Conservation (phyloP, 1,140 invertebrate genomes). For the roundworm (Caenorhabditis elegans) region DNA sequence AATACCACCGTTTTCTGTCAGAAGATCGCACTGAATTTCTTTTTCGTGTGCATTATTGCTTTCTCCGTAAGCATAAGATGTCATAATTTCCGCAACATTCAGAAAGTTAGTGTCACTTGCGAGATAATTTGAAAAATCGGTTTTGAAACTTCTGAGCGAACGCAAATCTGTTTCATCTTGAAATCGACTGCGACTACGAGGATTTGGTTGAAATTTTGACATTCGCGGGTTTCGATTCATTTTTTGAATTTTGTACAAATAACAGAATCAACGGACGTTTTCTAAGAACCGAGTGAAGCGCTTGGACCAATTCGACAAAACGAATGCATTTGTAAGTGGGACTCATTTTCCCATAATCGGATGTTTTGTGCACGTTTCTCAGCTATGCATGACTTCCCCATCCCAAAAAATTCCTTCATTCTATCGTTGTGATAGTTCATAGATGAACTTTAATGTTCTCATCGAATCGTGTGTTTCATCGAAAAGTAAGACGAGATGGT, state of each 20-base stretch:
- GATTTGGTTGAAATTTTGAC: slow-evolving; percentile 6
- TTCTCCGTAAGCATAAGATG: slow-evolving; percentile 37
- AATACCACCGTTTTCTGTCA: slow-evolving; percentile 38
- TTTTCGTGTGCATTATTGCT: slow-evolving; percentile 40
- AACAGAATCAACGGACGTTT: too few relatives aligned
- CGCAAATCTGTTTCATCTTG: slow-evolving; percentile 33
- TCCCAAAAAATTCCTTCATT: too few relatives aligned
- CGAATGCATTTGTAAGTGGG: too few relatives aligned
- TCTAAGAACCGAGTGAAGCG: too few relatives aligned
- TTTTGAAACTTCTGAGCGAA: slow-evolving; percentile 22
- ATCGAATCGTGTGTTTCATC: too few relatives aligned
- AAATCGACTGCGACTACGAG: background rate
- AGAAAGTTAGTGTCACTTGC: slow-evolving; percentile 44
- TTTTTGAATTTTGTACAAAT: background rate
- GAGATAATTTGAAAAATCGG: slow-evolving; percentile 41
- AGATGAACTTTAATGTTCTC: background rate
- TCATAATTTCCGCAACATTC: slow-evolving; percentile 29
- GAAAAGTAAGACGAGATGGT: background rate
- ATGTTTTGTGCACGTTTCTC: too few relatives aligned
- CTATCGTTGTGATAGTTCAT: background rate
- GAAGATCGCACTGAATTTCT: slow-evolving; percentile 39
- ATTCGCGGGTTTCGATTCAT: background rate
- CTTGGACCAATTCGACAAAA: too few relatives aligned
- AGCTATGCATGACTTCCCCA: too few relatives aligned
- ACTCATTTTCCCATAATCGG: too few relatives aligned